Evolutionary conservation across 2,113 vertebrate species (phyloP), one percentile per base, ranked within the genome.

Genomic region (Leiothrix lutea): DNA sequence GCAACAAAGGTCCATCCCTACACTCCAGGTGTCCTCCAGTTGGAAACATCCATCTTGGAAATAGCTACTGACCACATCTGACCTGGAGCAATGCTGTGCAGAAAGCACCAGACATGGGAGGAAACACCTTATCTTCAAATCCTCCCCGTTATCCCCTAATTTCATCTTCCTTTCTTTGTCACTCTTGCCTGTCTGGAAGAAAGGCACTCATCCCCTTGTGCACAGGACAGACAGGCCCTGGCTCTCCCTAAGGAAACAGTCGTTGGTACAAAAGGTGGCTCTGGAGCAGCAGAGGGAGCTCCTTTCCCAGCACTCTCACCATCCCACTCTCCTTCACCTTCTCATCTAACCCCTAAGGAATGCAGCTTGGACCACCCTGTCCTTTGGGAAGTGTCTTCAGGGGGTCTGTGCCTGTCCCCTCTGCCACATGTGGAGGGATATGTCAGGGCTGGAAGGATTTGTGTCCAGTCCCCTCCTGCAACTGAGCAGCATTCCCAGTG

Each of bases 401-500:
- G 21, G 40, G 40, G 2, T 35, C 48, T 51, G 65, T 22, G n/a
- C 16, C 57, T 5, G 0, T 54, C 44, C 29, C 38, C 15, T 51
- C 82, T n/a, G 42, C 65, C 11, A 2, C 29, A 5, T 0, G 6
- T 36, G 12, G 20, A 47, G 17, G 2, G 26, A 50, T 11, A 14
- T 8, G 1, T n/a, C 66, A n/a, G 14, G 56, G 57, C 38, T 28
- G 44, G 28, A 56, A 24, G 50, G 28, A 40, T 38, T 36, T 26
- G 31, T 25, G 22, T 12, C 42, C 73, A 3, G 11, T 12, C 7
- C 23, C 22, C 45, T 51, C 3, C 50, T 48, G 19, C 38, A 23
- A 22, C 40, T 1, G 8, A 50, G 83, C 53, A 62, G 29, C 24
- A 2, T 22, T 35, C 31, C 67, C 6, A 0, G 9, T 1, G 21